Conservation (phyloP, 2,888 invertebrate genomes). For the Gymnoscelis rufifasciata region DNA sequence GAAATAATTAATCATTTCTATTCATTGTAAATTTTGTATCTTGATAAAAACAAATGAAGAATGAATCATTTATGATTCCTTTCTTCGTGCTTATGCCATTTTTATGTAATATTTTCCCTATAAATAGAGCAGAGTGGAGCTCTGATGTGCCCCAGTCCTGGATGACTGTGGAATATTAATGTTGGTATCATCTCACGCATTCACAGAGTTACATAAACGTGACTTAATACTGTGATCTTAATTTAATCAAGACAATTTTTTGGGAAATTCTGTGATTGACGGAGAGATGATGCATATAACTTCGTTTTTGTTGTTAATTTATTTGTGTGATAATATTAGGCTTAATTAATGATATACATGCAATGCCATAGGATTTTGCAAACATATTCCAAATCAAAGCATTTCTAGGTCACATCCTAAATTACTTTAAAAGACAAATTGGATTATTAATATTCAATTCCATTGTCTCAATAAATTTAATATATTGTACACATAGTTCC, state of each 20-base stretch:
- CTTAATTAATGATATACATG: conserved; percentile 59
- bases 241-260: conserved; percentile 72
- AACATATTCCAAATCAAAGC: conserved; percentile 66
- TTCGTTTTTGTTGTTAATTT: conserved; percentile 65
- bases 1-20: conserved; percentile 21
- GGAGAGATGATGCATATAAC: conserved; percentile 59
- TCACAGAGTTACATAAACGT: conserved; percentile 71
- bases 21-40: conserved; percentile 27
- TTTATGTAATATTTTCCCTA: conserved; percentile 53
- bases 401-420: conserved; percentile 58
- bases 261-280: conserved; percentile 69
- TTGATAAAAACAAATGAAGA: conserved; percentile 18
- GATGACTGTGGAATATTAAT: conserved; percentile 78
- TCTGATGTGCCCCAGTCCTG: conserved; percentile 60
- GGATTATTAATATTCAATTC: conserved; percentile 38
- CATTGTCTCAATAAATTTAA: conserved; percentile 37
- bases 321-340: conserved; percentile 74
- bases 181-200: conserved; percentile 63
- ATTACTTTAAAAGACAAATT: conserved; percentile 34
- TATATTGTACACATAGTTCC: conserved; percentile 69
- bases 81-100: conserved; percentile 47
- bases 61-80: conserved; percentile 26
- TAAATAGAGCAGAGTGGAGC: conserved; percentile 40
- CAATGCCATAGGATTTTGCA: conserved; percentile 68
- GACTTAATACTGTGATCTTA: conserved; percentile 79